phyloP scores from a whole-genome alignment of 1,140 invertebrate genomes.

The Calephelis virginiensis region DNA sequence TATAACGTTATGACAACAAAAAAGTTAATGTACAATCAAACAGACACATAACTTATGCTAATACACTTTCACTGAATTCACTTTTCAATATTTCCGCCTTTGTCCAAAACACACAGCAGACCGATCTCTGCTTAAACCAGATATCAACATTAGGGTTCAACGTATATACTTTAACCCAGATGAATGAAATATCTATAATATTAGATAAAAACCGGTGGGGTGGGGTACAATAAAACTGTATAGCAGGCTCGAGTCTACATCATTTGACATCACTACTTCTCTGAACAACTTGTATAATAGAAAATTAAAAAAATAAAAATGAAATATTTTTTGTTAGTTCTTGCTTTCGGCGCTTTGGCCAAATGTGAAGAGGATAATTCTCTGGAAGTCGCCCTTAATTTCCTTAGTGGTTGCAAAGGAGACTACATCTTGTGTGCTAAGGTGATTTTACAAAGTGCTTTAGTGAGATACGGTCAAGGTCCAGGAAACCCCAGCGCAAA shows the following conservation, averaged over 20 bases:
- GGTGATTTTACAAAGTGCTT: slow-evolving; percentile 65
- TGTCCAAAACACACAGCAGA: background rate
- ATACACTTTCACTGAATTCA: slow-evolving; percentile 9
- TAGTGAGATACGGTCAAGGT: slow-evolving; percentile 35
- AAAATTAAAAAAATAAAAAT: slow-evolving; percentile 52
- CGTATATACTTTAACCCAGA: slow-evolving; percentile 53
- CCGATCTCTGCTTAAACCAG: background rate
- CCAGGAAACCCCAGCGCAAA: background rate
- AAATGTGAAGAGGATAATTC: slow-evolving; percentile 56
- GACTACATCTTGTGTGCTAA: slow-evolving; percentile 69
- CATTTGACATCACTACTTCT: slow-evolving; percentile 68
- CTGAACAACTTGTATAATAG: slow-evolving; percentile 50
- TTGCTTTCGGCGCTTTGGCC: slow-evolving; percentile 47
- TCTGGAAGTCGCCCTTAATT: slow-evolving; percentile 58
- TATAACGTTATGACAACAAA: background rate
- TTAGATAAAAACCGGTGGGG: slow-evolving; percentile 38
- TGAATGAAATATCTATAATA: slow-evolving; percentile 36
- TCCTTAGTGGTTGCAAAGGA: slow-evolving; percentile 66
- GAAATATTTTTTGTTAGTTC: slow-evolving; percentile 50
- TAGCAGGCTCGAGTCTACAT: slow-evolving; percentile 41
- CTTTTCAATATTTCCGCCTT: slow-evolving; percentile 8
- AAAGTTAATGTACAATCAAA: background rate
- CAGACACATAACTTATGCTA: slow-evolving; percentile 1
- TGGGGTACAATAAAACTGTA: slow-evolving; percentile 69
- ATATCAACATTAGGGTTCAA: slow-evolving; percentile 48